These are phyloP conservation scores for Carassius gibelio DNA, from an alignment of 2,113 vertebrate genomes.

Conservation along the genomic window DNA sequence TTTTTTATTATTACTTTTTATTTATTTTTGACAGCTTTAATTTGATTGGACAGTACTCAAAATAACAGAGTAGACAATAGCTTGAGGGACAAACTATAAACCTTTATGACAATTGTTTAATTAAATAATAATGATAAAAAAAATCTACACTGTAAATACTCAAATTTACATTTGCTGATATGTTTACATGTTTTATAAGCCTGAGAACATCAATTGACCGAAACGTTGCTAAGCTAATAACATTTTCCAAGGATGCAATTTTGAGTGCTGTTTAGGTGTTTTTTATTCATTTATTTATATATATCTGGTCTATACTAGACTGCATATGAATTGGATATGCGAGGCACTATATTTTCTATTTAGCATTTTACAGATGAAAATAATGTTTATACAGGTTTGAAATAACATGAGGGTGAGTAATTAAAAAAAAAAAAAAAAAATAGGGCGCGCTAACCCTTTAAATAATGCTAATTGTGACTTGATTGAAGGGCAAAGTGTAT, in stretches of 20 bases:
- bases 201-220: background rate
- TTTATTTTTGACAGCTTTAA: background rate
- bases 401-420: background rate
- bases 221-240: background rate
- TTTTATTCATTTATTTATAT: no score
- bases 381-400: background rate
- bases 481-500: slow-evolving; percentile 7
- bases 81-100: background rate
- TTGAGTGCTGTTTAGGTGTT: no score
- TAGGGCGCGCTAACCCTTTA: background rate
- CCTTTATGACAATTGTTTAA: background rate
- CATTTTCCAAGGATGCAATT: no score
- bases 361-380: background rate
- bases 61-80: background rate
- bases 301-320: background rate
- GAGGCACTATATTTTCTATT: background rate
- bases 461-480: background rate
- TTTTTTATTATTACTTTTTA: no score
- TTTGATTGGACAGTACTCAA: background rate
- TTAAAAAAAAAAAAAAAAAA: background rate
- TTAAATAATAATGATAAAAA: background rate
- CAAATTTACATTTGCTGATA: background rate
- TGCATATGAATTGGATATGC: background rate
- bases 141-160: background rate
- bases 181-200: background rate